Percentiles rank a stretch among this genome's conserved stretches.
Evolutionary conservation across 2,888 invertebrate genomes (phyloP).

Genomic region (Gastrophysa polygoni): DNA sequence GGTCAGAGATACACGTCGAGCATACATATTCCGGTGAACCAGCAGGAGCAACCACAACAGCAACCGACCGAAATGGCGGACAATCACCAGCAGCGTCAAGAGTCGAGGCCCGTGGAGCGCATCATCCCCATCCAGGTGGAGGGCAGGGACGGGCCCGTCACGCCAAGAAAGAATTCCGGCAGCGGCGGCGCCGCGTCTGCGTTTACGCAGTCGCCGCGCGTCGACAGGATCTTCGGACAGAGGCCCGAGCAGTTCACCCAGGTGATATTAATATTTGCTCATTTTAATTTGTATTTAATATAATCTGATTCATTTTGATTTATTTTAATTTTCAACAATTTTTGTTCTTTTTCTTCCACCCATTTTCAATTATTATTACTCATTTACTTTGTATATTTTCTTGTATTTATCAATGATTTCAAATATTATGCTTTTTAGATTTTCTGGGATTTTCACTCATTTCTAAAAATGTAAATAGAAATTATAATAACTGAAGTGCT

Average conservation of each 20-base stretch:
- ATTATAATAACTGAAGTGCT: no score
- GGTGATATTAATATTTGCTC: no score
- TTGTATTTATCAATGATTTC: no score
- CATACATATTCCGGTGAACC: constrained; percentile 51
- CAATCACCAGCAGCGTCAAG: constrained; percentile 9
- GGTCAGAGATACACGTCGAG: constrained; percentile 50
- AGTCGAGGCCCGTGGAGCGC: constrained; percentile 58
- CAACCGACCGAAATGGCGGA: constrained; percentile 17
- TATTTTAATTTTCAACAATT: no score
- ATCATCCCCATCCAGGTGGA: constrained; percentile 90
- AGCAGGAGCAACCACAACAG: constrained; percentile 1
- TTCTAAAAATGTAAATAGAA: no score
- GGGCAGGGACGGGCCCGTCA: constrained; percentile 79
- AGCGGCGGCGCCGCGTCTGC: constrained; percentile 26
- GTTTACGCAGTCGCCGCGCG: constrained; percentile 33
- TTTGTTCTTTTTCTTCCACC: no score
- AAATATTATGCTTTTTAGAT: no score
- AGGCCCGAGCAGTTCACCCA: constrained; percentile 60
- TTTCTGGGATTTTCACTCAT: no score
- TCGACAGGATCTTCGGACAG: constrained; percentile 48
- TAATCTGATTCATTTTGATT: no score
- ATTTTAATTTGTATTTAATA: no score
- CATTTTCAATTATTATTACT: no score
- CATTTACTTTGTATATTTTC: no score
- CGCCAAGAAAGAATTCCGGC: constrained; percentile 63